Conservation (phyloP, 2,888 invertebrate species). For the Drosophila robusta region DNA sequence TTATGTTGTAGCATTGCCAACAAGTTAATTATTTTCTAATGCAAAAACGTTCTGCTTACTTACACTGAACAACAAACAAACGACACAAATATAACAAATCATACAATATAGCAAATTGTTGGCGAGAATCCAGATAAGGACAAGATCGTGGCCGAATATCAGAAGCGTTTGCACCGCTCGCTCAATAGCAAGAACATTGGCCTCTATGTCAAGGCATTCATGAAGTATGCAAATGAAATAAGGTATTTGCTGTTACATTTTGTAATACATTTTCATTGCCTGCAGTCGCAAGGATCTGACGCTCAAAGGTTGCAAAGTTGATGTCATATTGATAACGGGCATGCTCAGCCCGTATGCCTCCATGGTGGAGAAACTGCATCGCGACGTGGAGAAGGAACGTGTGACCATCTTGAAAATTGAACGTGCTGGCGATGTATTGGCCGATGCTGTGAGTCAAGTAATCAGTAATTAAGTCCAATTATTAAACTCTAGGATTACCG, state of each 20-base stretch:
- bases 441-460: constrained; percentile 89
- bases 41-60: constrained; percentile 41
- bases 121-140: constrained; percentile 89
- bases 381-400: constrained; percentile 91
- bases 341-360: constrained; percentile 91
- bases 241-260: neutral
- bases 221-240: constrained; percentile 87
- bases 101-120: constrained; percentile 86
- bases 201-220: constrained; percentile 92
- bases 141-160: constrained; percentile 91
- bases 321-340: constrained; percentile 93
- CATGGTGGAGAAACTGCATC: constrained; percentile 92
- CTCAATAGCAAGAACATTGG: constrained; percentile 93
- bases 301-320: constrained; percentile 90
- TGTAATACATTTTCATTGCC: constrained; percentile 1
- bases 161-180: constrained; percentile 90
- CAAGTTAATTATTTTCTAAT: constrained; percentile 32
- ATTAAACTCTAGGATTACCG: neutral
- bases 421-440: constrained; percentile 93
- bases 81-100: constrained; percentile 33
- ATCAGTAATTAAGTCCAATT: neutral
- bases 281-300: constrained; percentile 90
- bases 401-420: constrained; percentile 94
- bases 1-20: neutral
- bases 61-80: constrained; percentile 40